Base-by-base conservation (phyloP, 1,140 invertebrate genomes). In the Drosophila sp. region DNA sequence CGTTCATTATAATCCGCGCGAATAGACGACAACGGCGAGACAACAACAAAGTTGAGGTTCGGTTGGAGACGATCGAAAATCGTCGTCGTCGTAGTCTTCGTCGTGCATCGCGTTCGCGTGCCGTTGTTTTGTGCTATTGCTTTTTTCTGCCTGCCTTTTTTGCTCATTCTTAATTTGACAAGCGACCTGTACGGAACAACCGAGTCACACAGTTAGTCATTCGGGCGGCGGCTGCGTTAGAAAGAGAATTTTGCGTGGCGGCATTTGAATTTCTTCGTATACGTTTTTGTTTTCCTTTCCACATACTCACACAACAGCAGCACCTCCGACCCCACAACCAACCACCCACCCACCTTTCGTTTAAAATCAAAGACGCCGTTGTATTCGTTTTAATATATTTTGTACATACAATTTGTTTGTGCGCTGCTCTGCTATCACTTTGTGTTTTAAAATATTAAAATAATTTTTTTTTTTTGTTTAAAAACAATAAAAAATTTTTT, bases 101-200 rank as follows among this genome's bases (percentile, higher is more conserved):
- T 30, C 30, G 40, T 38, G 3, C 40, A 17, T 3, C 30, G 30
- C 4, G 25, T 56, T 86, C 82, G 82, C 82, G 82, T 82, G 76
- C 83, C 82, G 61, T 72, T 79, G 33, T 60, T 70, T 70, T 30
- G 32, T 35, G 60, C 60, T 40, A 38, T 66, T 35, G 17, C 50
- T 41, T 71, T 41, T 66, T 72, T 61, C 58, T 60, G 61, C 55
- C 65, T 58, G 72, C 75, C 72, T 72, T 70, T 76, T 76, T 78
- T 76, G 80, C 80, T 86, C 82, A 86, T 86, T 86, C 69, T 78
- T 78, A 87, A 71, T 86, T 87, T 79, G 82, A 76, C 69, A 78
- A 83, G 79, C 83, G 72, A 76, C 73, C 73, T 79, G 83, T 87
- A 76, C 83, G 76, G 75, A 83, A 87, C 79, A 41, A 27, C 70